Percentiles rank a stretch among this genome's conserved stretches.
phyloP scores from a whole-genome alignment of 2,113 vertebrate genomes.

The Melanerpes formicivorus region DNA sequence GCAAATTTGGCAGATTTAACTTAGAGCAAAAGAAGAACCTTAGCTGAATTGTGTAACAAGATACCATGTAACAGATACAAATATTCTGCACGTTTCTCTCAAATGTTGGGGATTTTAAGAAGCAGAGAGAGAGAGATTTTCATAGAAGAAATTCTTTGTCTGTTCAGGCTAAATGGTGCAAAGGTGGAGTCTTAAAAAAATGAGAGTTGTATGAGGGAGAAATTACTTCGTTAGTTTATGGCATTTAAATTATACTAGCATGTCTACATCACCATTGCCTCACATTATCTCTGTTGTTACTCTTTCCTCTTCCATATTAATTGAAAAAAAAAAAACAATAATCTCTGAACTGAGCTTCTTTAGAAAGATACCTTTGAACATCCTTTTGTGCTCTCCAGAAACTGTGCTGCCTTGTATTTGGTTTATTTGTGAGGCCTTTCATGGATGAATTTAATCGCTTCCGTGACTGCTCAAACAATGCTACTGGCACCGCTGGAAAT shows the following conservation, averaged over 20 bases:
- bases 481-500: not conserved
- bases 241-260: conserved; percentile 28
- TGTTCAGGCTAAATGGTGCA: not conserved
- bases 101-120: conserved; percentile 11
- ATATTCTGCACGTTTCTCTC: conserved; percentile 34
- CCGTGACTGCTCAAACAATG: conserved; percentile 6
- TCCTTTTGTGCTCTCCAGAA: not conserved
- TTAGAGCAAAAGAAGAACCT: conserved; percentile 13
- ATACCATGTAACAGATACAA: not conserved
- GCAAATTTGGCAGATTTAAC: conserved; percentile 16
- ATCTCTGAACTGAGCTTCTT: conserved; percentile 2
- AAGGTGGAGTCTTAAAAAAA: conserved; percentile 12
- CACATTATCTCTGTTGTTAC: not conserved
- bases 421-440: not conserved
- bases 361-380: not conserved
- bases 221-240: not conserved
- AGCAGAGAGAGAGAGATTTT: not conserved
- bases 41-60: not conserved
- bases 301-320: conserved; percentile 17
- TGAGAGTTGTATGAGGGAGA: not conserved
- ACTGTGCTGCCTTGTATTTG: not conserved
- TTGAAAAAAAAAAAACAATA: not conserved
- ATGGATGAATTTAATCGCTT: not conserved
- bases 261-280: conserved; percentile 5
- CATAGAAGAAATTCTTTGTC: not conserved